Evolutionary conservation across 2,888 invertebrate species (phyloP), one percentile per base, ranked within the genome.

Genomic region (Keiferia lycopersicella): DNA sequence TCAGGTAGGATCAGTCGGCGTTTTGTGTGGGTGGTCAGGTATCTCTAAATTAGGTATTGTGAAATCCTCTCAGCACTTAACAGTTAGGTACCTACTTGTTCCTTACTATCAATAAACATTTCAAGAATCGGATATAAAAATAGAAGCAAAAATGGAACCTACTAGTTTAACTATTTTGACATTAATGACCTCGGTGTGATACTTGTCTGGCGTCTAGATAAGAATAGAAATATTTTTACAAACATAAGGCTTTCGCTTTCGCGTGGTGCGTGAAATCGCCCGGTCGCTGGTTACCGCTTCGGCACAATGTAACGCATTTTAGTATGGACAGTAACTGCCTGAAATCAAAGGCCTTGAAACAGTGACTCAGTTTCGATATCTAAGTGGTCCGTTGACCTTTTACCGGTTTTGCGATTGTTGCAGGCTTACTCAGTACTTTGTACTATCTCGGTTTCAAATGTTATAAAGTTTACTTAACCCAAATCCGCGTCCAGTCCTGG

Each of bases 301-400:
- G 14, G 50, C n/a, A 75, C 72, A 68, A 70, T 64, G 64, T 68
- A 67, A 72, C 69, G 65, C 72, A 67, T 70, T 71, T 71, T n/a
- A n/a, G n/a, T n/a, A n/a, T n/a, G n/a, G n/a, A n/a, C n/a, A n/a
- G 72, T 74, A 75, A 76, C 68, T 75, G 82, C 78, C 86, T 87
- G 86, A 88, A 90, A 88, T 82, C 76, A 66, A 73, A 84, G 85
- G 78, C 90, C 90, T 89, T 90, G 90, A 80, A 86, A 87, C 79
- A 88, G 84, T 89, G 88, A 90, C 90, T 91, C 87, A 87, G 86
- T 88, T 89, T 84, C 86, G 85, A 87, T 90, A 87, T 83, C 82
- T 80, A 78, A 81, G 76, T 84, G 84, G 84, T 86, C 84, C 86
- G 84, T 86, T 90, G 88, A 90, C 87, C 87, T 89, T 89, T 89